Evolutionary conservation across 1,140 invertebrate species (phyloP).

Genomic region (Archivesica marissinica): DNA sequence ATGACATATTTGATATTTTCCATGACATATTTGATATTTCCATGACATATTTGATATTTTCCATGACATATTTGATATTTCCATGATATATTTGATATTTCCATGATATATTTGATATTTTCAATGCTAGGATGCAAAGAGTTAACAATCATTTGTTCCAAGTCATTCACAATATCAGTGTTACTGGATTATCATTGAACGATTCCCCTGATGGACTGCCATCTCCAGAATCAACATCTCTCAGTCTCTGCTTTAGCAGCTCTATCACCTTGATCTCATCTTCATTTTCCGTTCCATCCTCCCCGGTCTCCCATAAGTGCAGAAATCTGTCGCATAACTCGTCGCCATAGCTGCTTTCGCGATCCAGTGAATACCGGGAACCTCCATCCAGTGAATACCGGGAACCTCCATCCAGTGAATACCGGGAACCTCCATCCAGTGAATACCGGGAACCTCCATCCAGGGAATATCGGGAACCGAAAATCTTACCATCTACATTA

Average conservation of each 20-base stretch:
- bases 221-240: background rate
- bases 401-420: background rate
- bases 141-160: too few relatives aligned
- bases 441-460: background rate
- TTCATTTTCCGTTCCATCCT: background rate
- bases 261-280: conserved; percentile 30
- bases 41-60: too few relatives aligned
- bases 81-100: too few relatives aligned
- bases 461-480: conserved; percentile 33
- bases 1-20: too few relatives aligned
- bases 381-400: too few relatives aligned
- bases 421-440: too few relatives aligned
- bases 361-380: conserved; percentile 18
- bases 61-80: too few relatives aligned
- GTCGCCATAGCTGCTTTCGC: conserved; percentile 7
- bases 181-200: conserved; percentile 27
- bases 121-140: too few relatives aligned
- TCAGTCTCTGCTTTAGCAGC: conserved; percentile 29
- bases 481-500: conserved; percentile 50
- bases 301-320: background rate
- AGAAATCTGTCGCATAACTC: conserved; percentile 25
- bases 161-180: conserved; percentile 34
- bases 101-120: too few relatives aligned
- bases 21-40: too few relatives aligned
- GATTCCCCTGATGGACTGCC: conserved; percentile 21